Base-by-base conservation (phyloP, 2,888 invertebrate genomes). In the Rugalucina vietnamica region DNA sequence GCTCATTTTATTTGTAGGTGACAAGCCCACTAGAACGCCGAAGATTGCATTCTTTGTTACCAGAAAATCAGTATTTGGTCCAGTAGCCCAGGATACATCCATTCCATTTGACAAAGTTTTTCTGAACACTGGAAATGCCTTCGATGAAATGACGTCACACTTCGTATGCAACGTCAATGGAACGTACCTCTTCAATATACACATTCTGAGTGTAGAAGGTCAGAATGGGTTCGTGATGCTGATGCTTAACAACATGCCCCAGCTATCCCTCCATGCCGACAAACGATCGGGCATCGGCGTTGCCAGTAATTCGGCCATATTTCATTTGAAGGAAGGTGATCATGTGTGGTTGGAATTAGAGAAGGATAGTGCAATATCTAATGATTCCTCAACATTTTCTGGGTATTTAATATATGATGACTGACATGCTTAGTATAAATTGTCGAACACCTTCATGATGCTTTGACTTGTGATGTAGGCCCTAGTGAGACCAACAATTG, bases 381-480 rank as follows among this genome's bases (percentile, higher is more conserved):
- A 94, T 81, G 94, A 94, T 81, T 94, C 93, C 57, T 93, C 94
- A 0, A 94, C 94, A 5, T 94, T 94, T 88, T 94, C 94, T 27
- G 94, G 94, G 14, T 93, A 92, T 81, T 86, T 94, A 32, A 79
- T 94, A 34, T 93, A 92, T 88, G 91, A 93, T 71, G 79, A 83
- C 70, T 83, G 57, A 72, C 10, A 21, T 18, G 18, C 54, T 29
- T n/a, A n/a, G n/a, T n/a, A n/a, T n/a, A n/a, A n/a, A n/a, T n/a
- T n/a, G n/a, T n/a, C n/a, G n/a, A n/a, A n/a, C n/a, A n/a, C n/a
- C n/a, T n/a, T n/a, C n/a, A n/a, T n/a, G n/a, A n/a, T n/a, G n/a
- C n/a, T n/a, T n/a, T n/a, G n/a, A n/a, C n/a, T n/a, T n/a, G n/a
- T n/a, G n/a, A n/a, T n/a, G n/a, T n/a, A n/a, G n/a, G n/a, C n/a